Evolutionary conservation across 2,888 invertebrate genomes (phyloP), one percentile per base, ranked within the genome.

Genomic region (Eupithecia exiguata): DNA sequence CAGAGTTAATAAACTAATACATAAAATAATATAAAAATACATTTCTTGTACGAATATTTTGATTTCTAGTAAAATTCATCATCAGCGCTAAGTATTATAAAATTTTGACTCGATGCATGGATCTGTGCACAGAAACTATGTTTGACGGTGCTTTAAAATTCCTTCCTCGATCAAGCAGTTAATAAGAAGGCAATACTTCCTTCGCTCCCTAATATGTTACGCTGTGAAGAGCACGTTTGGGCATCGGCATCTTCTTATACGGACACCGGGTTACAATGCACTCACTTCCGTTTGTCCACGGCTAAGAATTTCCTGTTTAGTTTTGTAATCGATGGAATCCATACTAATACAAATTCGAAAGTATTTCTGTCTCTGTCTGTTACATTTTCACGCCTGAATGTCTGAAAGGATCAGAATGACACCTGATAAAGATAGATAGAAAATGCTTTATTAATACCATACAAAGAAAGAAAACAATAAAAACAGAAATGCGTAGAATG

Each of bases 241-340:
- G 72, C 77, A 81, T 80, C 76, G 79, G 80, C 81, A 73, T 84
- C 75, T 77, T 77, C 76, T 67, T 74, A 77, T 77, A 76, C 83
- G 87, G 87, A 83, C 82, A 82, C 77, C 81, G 84, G 84, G 88
- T 88, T 87, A 90, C 90, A 91, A 91, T 90, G 91, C 91, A 91
- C 88, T 86, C 88, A 80, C 88, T 84, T 93, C 93, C 93, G 91
- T 87, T 77, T 76, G 84, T 89, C 88, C 83, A 18, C 66, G 84
- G 86, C 85, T 82, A 85, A 84, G 84, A 78, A 84, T 85, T 88
- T 92, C 92, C 92, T 58, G 91, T 86, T 84, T 82, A 77, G 77
- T 80, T 80, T 79, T 74, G 70, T 80, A 25, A 58, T 58, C 25
- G 25, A 25, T 25, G 25, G 25, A 25, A 58, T 58, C 21, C 21